Evolutionary conservation across 2,797 vertebrate species (phyloP).

Genomic region (Podargus strigoides): DNA sequence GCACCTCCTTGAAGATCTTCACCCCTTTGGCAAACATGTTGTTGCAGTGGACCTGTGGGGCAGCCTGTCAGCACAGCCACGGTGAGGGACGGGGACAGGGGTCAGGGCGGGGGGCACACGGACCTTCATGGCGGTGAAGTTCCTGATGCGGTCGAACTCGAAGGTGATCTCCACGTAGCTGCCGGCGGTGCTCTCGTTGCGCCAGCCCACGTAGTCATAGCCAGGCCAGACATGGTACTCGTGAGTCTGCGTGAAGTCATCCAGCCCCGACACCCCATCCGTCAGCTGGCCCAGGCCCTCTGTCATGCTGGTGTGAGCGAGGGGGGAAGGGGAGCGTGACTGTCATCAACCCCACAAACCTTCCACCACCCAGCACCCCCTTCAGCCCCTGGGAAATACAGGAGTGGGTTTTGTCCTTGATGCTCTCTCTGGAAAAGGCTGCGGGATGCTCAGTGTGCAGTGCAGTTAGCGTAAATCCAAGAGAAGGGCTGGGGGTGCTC

Average conservation of each 20-base stretch:
- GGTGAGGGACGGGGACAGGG: fast-evolving
- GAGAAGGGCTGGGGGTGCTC: neutral
- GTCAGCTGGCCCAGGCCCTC: constrained; percentile 97
- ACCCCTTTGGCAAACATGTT: constrained; percentile 91
- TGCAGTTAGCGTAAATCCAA: neutral
- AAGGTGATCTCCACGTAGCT: constrained; percentile 95
- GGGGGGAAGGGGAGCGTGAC: neutral
- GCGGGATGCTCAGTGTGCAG: fast-evolving
- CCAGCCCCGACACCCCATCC: constrained; percentile 89
- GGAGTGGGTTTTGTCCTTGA: neutral
- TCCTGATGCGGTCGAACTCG: constrained; percentile 92
- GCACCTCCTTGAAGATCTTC: constrained; percentile 91
- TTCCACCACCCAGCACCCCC: neutral
- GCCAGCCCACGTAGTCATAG: constrained; percentile 96
- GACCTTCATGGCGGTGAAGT: constrained; percentile 98
- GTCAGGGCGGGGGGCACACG: fast-evolving
- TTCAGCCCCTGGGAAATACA: neutral
- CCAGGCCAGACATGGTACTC: constrained; percentile 93
- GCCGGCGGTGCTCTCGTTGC: constrained; percentile 83
- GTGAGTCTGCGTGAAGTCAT: constrained; percentile 89
- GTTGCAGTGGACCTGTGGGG: constrained; percentile 92
- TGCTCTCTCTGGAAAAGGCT: neutral
- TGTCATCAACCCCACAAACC: neutral
- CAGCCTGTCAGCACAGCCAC: neutral
- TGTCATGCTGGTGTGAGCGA: constrained; percentile 81